Conservation (phyloP, 1,140 invertebrate genomes). For the Anagrus nilaparvatae region DNA sequence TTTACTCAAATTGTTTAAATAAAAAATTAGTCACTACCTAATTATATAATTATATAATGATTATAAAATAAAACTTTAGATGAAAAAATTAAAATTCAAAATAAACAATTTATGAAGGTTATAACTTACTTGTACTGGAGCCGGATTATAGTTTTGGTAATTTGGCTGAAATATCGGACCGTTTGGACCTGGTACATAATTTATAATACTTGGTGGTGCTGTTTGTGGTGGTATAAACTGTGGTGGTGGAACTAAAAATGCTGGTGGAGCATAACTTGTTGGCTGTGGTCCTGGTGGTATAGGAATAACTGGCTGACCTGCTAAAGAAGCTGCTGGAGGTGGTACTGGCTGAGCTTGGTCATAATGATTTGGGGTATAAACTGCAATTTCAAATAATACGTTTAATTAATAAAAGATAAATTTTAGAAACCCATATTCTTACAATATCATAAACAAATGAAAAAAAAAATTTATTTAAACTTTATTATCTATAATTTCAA, state of each 20-base stretch:
- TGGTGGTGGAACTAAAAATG: conserved; percentile 37
- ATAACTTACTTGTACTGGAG: conserved; percentile 31
- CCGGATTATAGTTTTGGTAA: conserved; percentile 36
- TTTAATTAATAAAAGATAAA: conserved; percentile 3
- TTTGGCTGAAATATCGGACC: conserved; percentile 37
- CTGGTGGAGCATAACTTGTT: conserved; percentile 32
- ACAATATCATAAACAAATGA: too few species aligned
- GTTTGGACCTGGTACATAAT: conserved; percentile 36
- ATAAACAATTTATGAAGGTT: conserved; percentile 2
- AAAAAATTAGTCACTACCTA: too few species aligned
- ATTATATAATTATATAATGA: too few species aligned
- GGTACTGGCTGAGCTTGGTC: conserved; percentile 32
- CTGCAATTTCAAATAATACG: too few species aligned
- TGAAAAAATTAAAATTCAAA: background rate
- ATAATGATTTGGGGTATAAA: conserved; percentile 33
- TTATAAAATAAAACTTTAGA: too few species aligned
- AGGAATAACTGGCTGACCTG: conserved; percentile 32
- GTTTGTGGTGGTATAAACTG: conserved; percentile 39
- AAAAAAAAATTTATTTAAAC: conserved; percentile 6
- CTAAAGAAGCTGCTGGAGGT: conserved; percentile 28
- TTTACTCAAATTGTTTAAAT: too few species aligned
- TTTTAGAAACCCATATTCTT: too few species aligned
- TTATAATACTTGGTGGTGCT: conserved; percentile 38
- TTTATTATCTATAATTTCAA: too few species aligned
- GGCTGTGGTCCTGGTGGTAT: conserved; percentile 36